These are phyloP conservation scores for Melitaea cinxia DNA, from an alignment of 1,140 invertebrate species.

Conservation along the genomic window DNA sequence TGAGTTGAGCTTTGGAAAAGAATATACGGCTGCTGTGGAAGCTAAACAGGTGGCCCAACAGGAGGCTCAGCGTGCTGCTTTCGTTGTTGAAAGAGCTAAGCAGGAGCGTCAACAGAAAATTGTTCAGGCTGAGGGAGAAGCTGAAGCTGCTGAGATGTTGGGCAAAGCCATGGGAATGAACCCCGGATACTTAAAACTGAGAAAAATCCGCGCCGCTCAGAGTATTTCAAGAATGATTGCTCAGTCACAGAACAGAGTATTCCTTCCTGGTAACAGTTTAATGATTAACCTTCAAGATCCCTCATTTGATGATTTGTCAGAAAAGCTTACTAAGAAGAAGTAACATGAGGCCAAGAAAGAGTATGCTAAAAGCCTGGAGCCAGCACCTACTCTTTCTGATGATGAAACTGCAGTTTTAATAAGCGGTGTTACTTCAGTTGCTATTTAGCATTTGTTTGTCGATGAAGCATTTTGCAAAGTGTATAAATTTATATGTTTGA, in stretches of 20 bases:
- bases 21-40: constrained; percentile 99
- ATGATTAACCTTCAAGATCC: constrained; percentile 99
- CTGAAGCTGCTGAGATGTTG: constrained; percentile 98
- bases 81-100: constrained; percentile 98
- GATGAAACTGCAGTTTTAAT: constrained; percentile 66
- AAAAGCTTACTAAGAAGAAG: constrained; percentile 92
- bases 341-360: constrained; percentile 80
- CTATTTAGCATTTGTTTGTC: constrained; percentile 53
- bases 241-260: constrained; percentile 96
- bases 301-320: constrained; percentile 93
- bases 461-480: constrained; percentile 51
- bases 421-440: constrained; percentile 67
- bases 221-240: constrained; percentile 98
- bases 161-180: constrained; percentile 97
- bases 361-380: constrained; percentile 54
- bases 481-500: constrained; percentile 41
- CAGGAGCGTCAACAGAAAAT: constrained; percentile 99
- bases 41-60: constrained; percentile 99
- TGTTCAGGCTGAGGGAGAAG: constrained; percentile 99
- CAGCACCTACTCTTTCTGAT: constrained; percentile 63
- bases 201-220: constrained; percentile 98
- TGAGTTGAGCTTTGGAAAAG: constrained; percentile 98
- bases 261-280: constrained; percentile 94
- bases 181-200: constrained; percentile 98
- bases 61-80: constrained; percentile 99